A percentile compares a stretch with the other conserved stretches of the same genome.
phyloP scores from a whole-genome alignment of 1,140 invertebrate genomes.

The Rhyacophila brunnea region DNA sequence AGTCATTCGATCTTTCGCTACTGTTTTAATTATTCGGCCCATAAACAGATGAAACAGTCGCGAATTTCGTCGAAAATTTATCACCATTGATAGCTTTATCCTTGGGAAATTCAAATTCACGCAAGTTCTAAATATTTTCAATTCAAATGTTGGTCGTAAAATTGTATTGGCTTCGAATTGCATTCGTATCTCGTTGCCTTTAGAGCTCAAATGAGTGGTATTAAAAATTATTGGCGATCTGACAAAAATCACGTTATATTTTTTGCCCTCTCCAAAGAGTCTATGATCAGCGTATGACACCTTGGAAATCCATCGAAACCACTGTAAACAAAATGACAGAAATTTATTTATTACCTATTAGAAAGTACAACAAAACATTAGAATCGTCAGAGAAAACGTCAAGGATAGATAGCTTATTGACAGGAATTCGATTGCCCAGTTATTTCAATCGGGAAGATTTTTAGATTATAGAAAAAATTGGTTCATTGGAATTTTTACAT shows the following conservation, averaged over 20 bases:
- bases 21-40: slow-evolving; percentile 12
- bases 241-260: slow-evolving; percentile 14
- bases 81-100: slow-evolving; percentile 6
- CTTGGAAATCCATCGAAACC: slow-evolving; percentile 16
- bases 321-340: slow-evolving; percentile 16
- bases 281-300: slow-evolving; percentile 12
- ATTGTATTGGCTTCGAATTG: slow-evolving; percentile 8
- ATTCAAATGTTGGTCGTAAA: slow-evolving; percentile 14
- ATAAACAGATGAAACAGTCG: slow-evolving; percentile 8
- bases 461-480: no score
- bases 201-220: slow-evolving; percentile 5
- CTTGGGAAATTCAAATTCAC: slow-evolving; percentile 5
- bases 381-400: no score
- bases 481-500: no score
- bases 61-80: slow-evolving; percentile 9
- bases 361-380: no score
- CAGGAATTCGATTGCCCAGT: no score
- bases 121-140: slow-evolving; percentile 7
- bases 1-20: slow-evolving; percentile 9
- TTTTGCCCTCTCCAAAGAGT: slow-evolving; percentile 12
- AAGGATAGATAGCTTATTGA: no score
- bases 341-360: no score
- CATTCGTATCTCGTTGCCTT: slow-evolving; percentile 1
- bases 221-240: slow-evolving; percentile 13
- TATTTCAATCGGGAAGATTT: no score